Evolutionary conservation across 2,113 vertebrate genomes (phyloP).

Genomic region (Heteronetta atricapilla): DNA sequence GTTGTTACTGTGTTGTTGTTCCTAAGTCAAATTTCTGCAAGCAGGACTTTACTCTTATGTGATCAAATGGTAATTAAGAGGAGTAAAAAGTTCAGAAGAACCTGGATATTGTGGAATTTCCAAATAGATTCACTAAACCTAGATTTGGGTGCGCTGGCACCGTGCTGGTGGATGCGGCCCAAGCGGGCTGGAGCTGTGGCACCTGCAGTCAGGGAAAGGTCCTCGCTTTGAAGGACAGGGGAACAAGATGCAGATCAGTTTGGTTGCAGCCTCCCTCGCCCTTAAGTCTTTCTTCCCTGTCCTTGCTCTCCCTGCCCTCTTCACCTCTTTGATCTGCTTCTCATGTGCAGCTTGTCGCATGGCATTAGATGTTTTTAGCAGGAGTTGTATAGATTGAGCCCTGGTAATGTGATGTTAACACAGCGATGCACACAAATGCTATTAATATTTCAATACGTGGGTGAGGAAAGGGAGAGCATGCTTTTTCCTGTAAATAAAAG

Average conservation of each 20-base stretch:
- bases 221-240: neutral
- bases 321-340: neutral
- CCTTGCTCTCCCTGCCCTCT: neutral
- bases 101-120: neutral
- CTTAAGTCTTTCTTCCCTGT: fast-evolving
- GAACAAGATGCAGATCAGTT: neutral
- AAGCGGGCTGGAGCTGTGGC: fast-evolving
- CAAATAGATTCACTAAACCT: neutral
- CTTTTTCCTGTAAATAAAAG: slow-evolving; percentile 52
- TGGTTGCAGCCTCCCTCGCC: neutral
- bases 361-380: neutral
- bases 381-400: neutral
- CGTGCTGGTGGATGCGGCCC: too few relatives aligned
- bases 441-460: slow-evolving; percentile 53
- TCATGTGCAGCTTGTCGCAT: fast-evolving
- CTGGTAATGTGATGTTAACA: neutral
- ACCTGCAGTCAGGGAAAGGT: neutral
- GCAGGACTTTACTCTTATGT: fast-evolving
- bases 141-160: too few relatives aligned
- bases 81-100: neutral
- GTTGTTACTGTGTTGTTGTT: neutral
- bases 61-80: neutral
- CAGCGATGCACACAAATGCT: neutral
- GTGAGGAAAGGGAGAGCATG: slow-evolving; percentile 26
- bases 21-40: neutral